A percentile compares a stretch with the other conserved stretches of the same genome.
Evolutionary conservation across 2,113 vertebrate species (phyloP).

Genomic region (Irena cyanogastra): DNA sequence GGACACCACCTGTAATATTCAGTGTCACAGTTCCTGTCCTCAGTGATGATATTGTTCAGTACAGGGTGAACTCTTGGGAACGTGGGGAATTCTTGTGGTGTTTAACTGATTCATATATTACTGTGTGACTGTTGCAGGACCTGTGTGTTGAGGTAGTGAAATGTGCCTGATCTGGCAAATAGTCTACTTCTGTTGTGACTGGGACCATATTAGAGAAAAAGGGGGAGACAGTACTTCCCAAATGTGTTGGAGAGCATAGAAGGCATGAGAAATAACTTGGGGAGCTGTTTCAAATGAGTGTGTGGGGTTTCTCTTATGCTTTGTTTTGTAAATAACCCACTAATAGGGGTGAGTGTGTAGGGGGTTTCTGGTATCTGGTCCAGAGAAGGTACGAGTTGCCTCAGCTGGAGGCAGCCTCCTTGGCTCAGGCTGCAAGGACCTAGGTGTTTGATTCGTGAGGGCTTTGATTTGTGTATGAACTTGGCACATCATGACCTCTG

Average conservation of each 20-base stretch:
- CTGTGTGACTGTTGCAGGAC: background rate
- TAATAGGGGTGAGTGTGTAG: fast-evolving
- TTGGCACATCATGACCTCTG: background rate
- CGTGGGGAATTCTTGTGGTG: background rate
- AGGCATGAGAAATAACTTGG: background rate
- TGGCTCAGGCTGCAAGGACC: background rate
- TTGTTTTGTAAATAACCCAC: background rate
- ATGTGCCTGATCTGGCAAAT: background rate
- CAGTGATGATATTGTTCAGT: fast-evolving
- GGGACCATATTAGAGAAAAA: background rate
- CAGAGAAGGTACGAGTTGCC: background rate
- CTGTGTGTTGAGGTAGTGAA: background rate
- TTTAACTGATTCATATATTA: background rate
- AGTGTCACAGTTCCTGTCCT: background rate
- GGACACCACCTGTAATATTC: no score
- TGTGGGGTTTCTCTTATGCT: background rate
- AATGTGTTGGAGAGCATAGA: background rate
- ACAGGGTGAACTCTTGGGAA: background rate
- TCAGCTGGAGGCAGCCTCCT: background rate
- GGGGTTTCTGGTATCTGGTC: background rate
- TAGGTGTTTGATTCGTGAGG: background rate
- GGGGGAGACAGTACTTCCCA: background rate
- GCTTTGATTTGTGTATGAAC: background rate
- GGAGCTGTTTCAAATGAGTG: background rate
- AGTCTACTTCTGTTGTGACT: background rate